Evolutionary conservation across 2,888 invertebrate species (phyloP), one percentile per base, ranked within the genome.

Genomic region (Lasioglossum figueresi): DNA sequence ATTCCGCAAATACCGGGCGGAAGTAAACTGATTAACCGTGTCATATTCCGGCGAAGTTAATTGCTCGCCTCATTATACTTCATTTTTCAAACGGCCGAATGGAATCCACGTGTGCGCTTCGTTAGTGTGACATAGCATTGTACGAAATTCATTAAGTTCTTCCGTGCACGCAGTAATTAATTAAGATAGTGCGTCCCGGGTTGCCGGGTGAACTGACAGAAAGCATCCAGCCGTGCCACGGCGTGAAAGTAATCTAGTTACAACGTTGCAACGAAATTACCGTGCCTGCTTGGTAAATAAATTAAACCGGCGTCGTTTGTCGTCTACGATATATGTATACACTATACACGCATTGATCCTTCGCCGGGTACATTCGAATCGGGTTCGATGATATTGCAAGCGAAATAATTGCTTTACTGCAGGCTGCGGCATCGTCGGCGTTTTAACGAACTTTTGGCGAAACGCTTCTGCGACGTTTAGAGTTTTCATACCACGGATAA

Each of bases 131-230:
- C 79, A 40, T 34, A 48, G 77, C 79, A 82, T 79, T 87, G 87
- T 80, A 80, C 75, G 73, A 87, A 87, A 86, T 87, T 87, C 87
- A 87, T 87, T 87, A 87, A 78, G 72, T 72, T 73, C 76, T 86
- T 82, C 52, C 73, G 63, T 8, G 37, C 80, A 80, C 80, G 82
- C 78, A 68, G 87, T 80, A 86, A 86, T 87, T 87, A 87, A 87
- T 87, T 87, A 83, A 87, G 86, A 87, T 77, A 71, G 48, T n/a
- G 68, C 76, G 76, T 66, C 68, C 63, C 59, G 75, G 75, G 71
- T 68, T 76, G 63, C 66, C 72, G 52, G 81, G n/a, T 40, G 56
- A 77, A 82, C 80, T 68, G 77, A 78, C 86, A 86, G 83, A 73
- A 86, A 80, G n/a, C 76, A 80, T 45, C 34, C 70, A 43, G 63